Evolutionary conservation across 2,113 vertebrate species (phyloP).

Genomic region (Diadophis punctatus): DNA sequence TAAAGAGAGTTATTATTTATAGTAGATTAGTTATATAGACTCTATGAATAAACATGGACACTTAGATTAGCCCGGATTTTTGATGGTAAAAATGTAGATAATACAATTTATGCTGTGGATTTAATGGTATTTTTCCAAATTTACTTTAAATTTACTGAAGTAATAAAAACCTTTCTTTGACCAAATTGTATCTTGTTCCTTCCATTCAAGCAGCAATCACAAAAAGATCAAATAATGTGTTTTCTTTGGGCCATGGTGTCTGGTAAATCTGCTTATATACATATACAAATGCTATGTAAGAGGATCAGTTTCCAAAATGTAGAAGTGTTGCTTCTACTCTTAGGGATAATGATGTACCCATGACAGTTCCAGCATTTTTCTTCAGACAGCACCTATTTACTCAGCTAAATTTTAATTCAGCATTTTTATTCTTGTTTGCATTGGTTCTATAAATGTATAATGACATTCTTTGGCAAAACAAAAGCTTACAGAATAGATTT

Average conservation of each 20-base stretch:
- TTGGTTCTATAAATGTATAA: neutral
- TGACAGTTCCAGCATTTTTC: neutral
- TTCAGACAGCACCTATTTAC: neutral
- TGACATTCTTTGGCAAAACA: neutral
- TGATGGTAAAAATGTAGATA: neutral
- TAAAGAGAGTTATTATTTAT: neutral
- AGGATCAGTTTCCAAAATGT: neutral
- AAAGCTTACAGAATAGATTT: neutral
- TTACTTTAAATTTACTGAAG: neutral
- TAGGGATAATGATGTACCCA: neutral
- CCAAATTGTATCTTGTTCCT: neutral
- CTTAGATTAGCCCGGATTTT: neutral
- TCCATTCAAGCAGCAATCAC: neutral
- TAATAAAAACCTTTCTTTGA: neutral
- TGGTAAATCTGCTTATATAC: neutral
- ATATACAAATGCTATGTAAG: neutral
- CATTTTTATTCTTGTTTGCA: neutral
- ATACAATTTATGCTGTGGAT: neutral
- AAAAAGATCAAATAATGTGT: neutral
- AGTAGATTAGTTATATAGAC: neutral
- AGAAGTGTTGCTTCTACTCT: neutral
- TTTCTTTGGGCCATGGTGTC: neutral
- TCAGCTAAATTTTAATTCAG: neutral
- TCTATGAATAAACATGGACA: neutral
- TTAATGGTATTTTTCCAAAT: neutral